Evolutionary conservation across 2,797 vertebrate genomes (phyloP).

Genomic region (Esox masquinongy): DNA sequence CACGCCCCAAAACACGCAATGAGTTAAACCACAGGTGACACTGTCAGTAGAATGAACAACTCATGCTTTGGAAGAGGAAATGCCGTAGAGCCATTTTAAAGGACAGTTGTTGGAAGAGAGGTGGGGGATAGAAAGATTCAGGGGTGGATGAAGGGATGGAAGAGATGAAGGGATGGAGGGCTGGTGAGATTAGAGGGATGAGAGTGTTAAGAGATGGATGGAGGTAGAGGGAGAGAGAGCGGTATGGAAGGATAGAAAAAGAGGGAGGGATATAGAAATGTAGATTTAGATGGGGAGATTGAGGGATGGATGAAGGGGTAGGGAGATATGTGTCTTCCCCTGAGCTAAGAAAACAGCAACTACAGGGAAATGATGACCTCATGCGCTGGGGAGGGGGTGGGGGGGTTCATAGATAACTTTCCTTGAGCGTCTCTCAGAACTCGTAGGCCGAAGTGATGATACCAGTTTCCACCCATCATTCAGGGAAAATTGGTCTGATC

Average conservation of each 20-base stretch:
- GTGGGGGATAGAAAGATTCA: neutral
- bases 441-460: slow-evolving; percentile 49
- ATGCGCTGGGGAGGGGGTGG: slow-evolving; percentile 9
- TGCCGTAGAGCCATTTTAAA: neutral
- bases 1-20: neutral
- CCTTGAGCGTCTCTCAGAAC: slow-evolving; percentile 59
- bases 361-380: neutral
- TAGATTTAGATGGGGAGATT: neutral
- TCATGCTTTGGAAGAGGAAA: neutral
- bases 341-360: neutral
- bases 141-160: neutral
- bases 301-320: slow-evolving; percentile 6
- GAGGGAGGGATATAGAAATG: slow-evolving; percentile 4
- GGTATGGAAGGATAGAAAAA: neutral
- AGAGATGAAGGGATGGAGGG: neutral
- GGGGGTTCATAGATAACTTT: slow-evolving; percentile 63
- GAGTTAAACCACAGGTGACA: neutral
- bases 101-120: neutral
- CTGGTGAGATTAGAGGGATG: neutral
- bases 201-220: neutral
- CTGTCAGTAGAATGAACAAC: neutral
- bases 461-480: slow-evolving; percentile 26
- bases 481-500: too few relatives aligned
- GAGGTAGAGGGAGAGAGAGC: slow-evolving; percentile 6
- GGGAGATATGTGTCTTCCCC: neutral